Evolutionary conservation across 2,113 vertebrate species (phyloP).

Genomic region (Pungitius pungitius): DNA sequence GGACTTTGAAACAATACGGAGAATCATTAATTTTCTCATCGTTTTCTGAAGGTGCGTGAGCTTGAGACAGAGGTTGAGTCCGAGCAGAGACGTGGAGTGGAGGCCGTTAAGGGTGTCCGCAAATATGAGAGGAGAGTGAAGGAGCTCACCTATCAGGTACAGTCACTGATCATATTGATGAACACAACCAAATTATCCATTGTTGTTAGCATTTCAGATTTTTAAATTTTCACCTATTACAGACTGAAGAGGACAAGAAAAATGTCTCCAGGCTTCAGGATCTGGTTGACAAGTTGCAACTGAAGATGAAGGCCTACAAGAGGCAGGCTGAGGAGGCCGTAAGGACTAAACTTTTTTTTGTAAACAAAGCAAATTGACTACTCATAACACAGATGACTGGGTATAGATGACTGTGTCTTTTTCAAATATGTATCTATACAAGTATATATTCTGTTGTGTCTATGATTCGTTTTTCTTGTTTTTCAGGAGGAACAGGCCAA

Average conservation of each 20-base stretch:
- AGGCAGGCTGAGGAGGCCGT: slow-evolving; percentile 90
- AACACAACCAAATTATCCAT: not conserved
- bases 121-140: slow-evolving; percentile 72
- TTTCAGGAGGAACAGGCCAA: slow-evolving; percentile 66
- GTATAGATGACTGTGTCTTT: not conserved
- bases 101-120: slow-evolving; percentile 72
- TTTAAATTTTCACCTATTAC: not conserved
- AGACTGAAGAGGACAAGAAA: slow-evolving; percentile 77
- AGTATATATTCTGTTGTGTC: not conserved
- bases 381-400: too few species aligned
- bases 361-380: not conserved
- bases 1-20: not conserved
- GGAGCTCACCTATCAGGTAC: slow-evolving; percentile 73
- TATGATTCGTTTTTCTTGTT: not conserved
- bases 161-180: not conserved
- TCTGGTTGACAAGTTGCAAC: slow-evolving; percentile 84
- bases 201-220: not conserved
- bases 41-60: slow-evolving; percentile 61
- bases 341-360: slow-evolving; percentile 25
- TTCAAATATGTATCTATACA: too few species aligned
- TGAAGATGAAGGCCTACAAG: slow-evolving; percentile 94
- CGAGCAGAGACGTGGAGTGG: slow-evolving; percentile 70
- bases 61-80: slow-evolving; percentile 63
- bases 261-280: slow-evolving; percentile 72
- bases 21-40: not conserved